A percentile compares a stretch with the other conserved stretches of the same genome.
phyloP scores from a whole-genome alignment of 2,113 vertebrate genomes.

The Prionailurus bengalensis region DNA sequence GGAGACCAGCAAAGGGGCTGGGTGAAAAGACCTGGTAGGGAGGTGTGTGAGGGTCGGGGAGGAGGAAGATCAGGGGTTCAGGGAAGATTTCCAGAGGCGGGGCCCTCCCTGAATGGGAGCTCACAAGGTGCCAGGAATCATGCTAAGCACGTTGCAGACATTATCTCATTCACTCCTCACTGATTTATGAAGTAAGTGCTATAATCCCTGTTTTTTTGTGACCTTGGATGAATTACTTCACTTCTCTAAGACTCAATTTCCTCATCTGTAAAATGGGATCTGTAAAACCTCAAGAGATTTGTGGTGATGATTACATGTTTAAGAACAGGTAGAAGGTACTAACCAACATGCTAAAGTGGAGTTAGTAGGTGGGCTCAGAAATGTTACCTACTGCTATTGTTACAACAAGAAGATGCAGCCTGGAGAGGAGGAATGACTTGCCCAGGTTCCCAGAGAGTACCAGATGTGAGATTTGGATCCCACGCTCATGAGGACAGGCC shows the following conservation, averaged over 20 bases:
- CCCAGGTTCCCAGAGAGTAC: background rate
- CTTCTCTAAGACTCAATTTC: constrained; percentile 59
- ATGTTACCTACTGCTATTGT: background rate
- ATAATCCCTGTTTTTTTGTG: constrained; percentile 59
- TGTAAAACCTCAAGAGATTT: background rate
- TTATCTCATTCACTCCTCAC: constrained; percentile 72
- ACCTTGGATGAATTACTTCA: constrained; percentile 23
- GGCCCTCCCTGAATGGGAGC: background rate
- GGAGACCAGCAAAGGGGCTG: background rate
- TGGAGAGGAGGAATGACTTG: background rate
- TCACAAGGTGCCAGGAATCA: background rate
- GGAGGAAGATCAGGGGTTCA: constrained; percentile 28
- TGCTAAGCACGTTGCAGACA: constrained; percentile 64
- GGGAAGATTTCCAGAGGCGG: constrained; percentile 19
- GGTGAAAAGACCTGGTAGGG: background rate
- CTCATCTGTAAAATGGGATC: constrained; percentile 64
- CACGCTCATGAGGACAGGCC: background rate
- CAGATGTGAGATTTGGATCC: background rate
- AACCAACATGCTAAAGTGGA: background rate
- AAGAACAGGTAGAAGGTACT: background rate
- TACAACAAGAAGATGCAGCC: background rate
- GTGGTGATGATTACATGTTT: background rate
- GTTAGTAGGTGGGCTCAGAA: background rate
- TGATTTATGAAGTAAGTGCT: constrained; percentile 64
- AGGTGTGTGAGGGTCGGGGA: background rate